Conservation (phyloP, 2,888 invertebrate genomes). For the Odontocerum albicorne region DNA sequence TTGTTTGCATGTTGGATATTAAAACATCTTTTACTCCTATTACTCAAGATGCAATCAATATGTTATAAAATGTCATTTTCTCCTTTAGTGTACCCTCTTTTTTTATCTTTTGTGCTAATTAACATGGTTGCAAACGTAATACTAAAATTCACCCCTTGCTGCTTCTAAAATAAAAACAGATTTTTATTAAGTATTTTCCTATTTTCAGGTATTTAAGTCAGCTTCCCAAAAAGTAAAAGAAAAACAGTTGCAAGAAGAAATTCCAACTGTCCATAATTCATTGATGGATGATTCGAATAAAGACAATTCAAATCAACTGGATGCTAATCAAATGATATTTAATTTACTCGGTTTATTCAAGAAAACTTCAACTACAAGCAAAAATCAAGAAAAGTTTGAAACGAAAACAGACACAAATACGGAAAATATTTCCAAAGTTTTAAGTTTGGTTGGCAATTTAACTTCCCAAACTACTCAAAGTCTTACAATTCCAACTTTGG, state of each 20-base stretch:
- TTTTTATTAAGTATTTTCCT: too few relatives aligned
- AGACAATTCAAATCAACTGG: slow-evolving; percentile 45
- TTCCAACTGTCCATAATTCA: slow-evolving; percentile 58
- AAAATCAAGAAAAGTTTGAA: background rate
- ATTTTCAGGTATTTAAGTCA: slow-evolving; percentile 67
- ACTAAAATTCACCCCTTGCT: too few relatives aligned
- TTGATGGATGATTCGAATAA: slow-evolving; percentile 43
- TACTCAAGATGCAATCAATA: too few relatives aligned
- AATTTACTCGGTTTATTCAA: slow-evolving; percentile 63
- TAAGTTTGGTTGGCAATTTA: slow-evolving; percentile 12
- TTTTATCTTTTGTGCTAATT: too few relatives aligned
- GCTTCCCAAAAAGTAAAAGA: slow-evolving; percentile 73
- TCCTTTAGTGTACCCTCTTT: too few relatives aligned
- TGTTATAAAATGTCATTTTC: too few relatives aligned
- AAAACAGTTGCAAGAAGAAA: slow-evolving; percentile 59
- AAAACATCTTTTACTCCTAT: too few relatives aligned
- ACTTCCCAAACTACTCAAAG: background rate
- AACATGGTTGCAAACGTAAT: too few relatives aligned
- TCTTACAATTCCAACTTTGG: background rate
- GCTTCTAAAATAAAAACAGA: too few relatives aligned
- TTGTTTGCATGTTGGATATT: too few relatives aligned
- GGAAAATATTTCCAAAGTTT: slow-evolving; percentile 14
- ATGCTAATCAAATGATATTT: slow-evolving; percentile 47
- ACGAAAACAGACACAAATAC: background rate
- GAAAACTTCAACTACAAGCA: slow-evolving; percentile 36